Base-by-base conservation (phyloP, 1,140 invertebrate genomes). In the Zaprionus nigranus region DNA sequence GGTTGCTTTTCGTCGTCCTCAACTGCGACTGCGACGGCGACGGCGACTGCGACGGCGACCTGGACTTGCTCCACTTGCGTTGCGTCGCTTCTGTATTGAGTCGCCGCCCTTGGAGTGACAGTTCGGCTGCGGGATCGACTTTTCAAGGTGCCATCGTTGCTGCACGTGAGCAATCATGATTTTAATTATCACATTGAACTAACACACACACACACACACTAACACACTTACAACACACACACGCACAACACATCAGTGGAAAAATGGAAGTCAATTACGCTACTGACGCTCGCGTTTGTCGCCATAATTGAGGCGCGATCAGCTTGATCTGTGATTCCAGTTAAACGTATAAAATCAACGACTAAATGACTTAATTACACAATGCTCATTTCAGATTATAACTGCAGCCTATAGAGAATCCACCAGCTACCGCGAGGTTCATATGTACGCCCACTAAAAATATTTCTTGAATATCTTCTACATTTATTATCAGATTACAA, bases 141-240 rank as follows among this genome's bases (percentile, higher is more conserved):
- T 46, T n/a, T 46, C 40, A 46, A 46, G 40, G 40, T 46, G 40
- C 40, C 40, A 9, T n/a, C n/a, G 7, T 5, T 6, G 40, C 40
- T 46, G 40, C 40, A 46, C 40, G 40, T 46, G 40, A 46, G 40
- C 40, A 46, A 17, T 17, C 1, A 17, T 17, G 15, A 46, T 46
- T 46, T 46, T 46, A 46, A 46, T 46, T 46, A 46, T 46, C 40
- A 17, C 40, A 17, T 46, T n/a, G n/a, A 17, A 46, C 40, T 46
- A 46, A 46, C n/a, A 46, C n/a, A 46, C 13, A 43, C n/a, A 17
- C 40, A 43, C n/a, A 17, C 6, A 7, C 6, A 43, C n/a, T 5
- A 6, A 7, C n/a, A 43, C 6, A 17, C 17, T 17, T 17, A 17
- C 0, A 17, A 17, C 17, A 17, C n/a, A 7, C n/a, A 43, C n/a